Percentiles rank a stretch among this genome's conserved stretches.
phyloP scores from a whole-genome alignment of 2,888 invertebrate genomes.

The Amiota mariae region DNA sequence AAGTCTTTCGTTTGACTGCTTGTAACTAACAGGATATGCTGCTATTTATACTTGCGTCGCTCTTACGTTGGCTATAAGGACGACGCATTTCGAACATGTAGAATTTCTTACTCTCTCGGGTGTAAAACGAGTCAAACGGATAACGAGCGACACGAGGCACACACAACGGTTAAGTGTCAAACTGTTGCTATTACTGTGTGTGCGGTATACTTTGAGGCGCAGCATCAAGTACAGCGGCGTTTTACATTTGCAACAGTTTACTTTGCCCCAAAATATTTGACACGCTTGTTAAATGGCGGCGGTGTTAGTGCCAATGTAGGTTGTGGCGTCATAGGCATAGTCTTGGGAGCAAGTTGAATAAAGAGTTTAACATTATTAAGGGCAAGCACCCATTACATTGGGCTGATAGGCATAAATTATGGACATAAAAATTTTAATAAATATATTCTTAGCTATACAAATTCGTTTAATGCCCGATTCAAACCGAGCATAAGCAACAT shows the following conservation, averaged over 20 bases:
- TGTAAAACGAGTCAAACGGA: slow-evolving; percentile 43
- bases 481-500: too few species aligned
- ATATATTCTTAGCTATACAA: too few species aligned
- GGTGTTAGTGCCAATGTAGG: slow-evolving; percentile 49
- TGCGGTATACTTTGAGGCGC: slow-evolving; percentile 51
- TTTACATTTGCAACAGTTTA: slow-evolving; percentile 18
- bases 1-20: slow-evolving; percentile 60
- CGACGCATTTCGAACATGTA: neutral
- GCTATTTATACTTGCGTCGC: slow-evolving; percentile 56
- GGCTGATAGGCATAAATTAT: neutral
- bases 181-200: slow-evolving; percentile 55
- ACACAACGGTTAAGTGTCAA: slow-evolving; percentile 31
- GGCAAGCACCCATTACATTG: slow-evolving; percentile 32
- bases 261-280: slow-evolving; percentile 29
- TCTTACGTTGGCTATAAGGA: neutral
- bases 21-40: slow-evolving; percentile 49
- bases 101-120: slow-evolving; percentile 51
- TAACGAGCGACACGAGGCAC: slow-evolving; percentile 36
- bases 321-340: slow-evolving; percentile 62
- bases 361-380: slow-evolving; percentile 33
- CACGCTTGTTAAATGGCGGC: slow-evolving; percentile 22
- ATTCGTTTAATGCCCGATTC: too few species aligned
- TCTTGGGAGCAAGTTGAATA: slow-evolving; percentile 52
- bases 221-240: slow-evolving; percentile 26
- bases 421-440: too few species aligned